These are phyloP conservation scores for Carduelis carduelis DNA, from an alignment of 2,797 vertebrate genomes.

Conservation along the genomic window DNA sequence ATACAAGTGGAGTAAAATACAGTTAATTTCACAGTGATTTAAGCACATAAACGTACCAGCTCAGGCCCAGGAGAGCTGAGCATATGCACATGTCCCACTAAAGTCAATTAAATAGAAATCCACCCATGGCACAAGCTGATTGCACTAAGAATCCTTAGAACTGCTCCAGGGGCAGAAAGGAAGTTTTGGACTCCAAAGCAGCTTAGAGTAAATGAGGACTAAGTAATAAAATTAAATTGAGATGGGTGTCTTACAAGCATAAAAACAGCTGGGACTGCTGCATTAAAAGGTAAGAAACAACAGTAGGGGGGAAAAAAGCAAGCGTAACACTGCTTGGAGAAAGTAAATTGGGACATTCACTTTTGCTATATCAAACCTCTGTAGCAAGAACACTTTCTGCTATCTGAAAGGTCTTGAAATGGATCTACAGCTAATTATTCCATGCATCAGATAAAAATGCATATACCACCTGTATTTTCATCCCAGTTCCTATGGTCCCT, in stretches of 20 bases:
- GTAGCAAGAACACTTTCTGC: background rate
- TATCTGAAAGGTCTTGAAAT: background rate
- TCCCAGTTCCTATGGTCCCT: background rate
- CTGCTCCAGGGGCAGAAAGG: background rate
- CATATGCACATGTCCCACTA: background rate
- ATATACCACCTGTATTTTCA: background rate
- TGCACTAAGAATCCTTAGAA: background rate
- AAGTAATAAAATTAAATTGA: background rate
- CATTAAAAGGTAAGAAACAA: background rate
- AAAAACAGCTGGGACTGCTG: background rate
- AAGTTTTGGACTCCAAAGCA: background rate
- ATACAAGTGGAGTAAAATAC: background rate
- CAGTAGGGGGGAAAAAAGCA: accelerated
- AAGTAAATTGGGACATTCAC: background rate
- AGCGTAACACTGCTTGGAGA: background rate
- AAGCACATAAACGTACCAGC: background rate
- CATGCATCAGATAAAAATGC: background rate
- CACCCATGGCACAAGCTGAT: background rate
- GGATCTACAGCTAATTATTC: background rate
- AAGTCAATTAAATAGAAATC: background rate
- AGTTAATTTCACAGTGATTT: background rate
- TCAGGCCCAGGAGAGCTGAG: background rate
- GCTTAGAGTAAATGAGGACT: background rate
- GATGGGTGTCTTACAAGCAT: background rate
- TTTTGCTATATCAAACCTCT: background rate